Conservation (phyloP, 1,140 invertebrate genomes). For the Delia radicum region DNA sequence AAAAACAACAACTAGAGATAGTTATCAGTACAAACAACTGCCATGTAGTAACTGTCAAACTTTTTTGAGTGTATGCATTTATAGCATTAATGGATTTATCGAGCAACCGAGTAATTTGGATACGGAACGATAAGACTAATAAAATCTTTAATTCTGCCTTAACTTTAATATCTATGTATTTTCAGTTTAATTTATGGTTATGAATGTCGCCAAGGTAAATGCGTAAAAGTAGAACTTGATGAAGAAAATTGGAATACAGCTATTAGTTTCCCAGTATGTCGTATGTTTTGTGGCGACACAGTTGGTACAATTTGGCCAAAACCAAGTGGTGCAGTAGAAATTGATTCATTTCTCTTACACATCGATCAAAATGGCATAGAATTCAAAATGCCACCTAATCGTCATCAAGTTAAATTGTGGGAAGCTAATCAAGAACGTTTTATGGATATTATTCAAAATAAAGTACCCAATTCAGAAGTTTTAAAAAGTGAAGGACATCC, state of each 20-base stretch:
- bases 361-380: constrained; percentile 58
- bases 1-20: no score
- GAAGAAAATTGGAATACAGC: constrained; percentile 57
- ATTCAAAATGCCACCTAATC: constrained; percentile 32
- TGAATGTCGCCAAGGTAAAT: constrained; percentile 59
- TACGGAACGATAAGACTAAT: no score
- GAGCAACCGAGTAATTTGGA: no score
- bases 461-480: constrained; percentile 38
- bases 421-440: constrained; percentile 38
- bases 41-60: no score
- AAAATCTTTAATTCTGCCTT: no score
- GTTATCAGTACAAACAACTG: no score
- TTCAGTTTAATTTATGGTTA: constrained; percentile 59
- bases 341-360: constrained; percentile 63
- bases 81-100: no score
- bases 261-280: constrained; percentile 63
- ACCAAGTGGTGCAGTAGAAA: constrained; percentile 63
- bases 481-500: constrained; percentile 41
- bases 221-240: constrained; percentile 59
- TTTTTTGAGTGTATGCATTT: no score
- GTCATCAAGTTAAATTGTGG: constrained; percentile 41
- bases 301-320: constrained; percentile 71
- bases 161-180: not conserved
- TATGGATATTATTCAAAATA: constrained; percentile 34
- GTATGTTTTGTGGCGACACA: constrained; percentile 62